phyloP scores from a whole-genome alignment of 2,888 invertebrate species.

The Strigamia maritima region DNA sequence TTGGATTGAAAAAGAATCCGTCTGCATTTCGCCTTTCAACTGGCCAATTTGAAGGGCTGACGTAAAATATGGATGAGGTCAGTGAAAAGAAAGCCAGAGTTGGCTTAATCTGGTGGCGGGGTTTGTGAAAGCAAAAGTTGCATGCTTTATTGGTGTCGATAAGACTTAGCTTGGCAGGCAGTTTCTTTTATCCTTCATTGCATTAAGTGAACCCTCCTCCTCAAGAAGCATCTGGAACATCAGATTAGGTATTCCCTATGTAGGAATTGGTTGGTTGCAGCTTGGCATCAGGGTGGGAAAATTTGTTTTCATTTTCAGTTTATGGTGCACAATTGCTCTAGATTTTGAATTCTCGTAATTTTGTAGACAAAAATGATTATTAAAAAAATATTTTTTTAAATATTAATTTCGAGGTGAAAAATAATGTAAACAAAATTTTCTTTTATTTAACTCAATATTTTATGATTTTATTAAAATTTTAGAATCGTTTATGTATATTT shows the following conservation, averaged over 20 bases:
- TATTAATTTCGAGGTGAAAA: no score
- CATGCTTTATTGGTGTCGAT: slow-evolving; percentile 7
- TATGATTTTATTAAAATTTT: no score
- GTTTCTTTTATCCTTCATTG: slow-evolving; percentile 4
- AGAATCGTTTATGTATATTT: no score
- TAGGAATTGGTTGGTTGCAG: not conserved
- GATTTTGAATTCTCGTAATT: not conserved
- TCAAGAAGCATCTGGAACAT: slow-evolving; percentile 12
- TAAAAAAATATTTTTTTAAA: no score
- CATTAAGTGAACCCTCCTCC: not conserved
- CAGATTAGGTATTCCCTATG: not conserved
- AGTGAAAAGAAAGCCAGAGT: slow-evolving; percentile 17
- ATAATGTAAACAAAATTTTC: no score
- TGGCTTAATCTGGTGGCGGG: slow-evolving; percentile 14
- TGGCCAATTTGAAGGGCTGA: slow-evolving; percentile 7
- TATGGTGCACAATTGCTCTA: not conserved
- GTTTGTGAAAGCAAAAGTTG: slow-evolving; percentile 16
- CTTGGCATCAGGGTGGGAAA: not conserved
- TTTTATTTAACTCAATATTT: no score
- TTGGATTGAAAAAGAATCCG: not conserved
- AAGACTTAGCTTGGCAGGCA: slow-evolving; percentile 11
- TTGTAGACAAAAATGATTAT: no score
- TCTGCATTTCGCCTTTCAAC: slow-evolving; percentile 27
- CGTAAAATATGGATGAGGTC: slow-evolving; percentile 13
- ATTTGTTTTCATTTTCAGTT: not conserved